Evolutionary conservation across 2,113 vertebrate genomes (phyloP), one percentile per base, ranked within the genome.

Genomic region (Lanius collurio): DNA sequence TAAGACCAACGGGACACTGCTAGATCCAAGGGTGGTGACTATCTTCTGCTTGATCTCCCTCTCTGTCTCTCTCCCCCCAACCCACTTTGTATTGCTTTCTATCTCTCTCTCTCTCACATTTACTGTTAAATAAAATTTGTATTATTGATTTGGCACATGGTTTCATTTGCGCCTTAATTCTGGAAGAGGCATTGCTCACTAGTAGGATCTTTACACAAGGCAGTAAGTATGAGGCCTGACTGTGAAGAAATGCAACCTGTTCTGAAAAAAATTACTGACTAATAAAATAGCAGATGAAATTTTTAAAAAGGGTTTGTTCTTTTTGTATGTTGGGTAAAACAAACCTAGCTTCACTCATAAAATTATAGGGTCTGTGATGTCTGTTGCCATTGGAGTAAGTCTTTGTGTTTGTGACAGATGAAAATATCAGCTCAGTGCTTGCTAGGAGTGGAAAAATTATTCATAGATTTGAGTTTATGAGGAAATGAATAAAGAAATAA

Each of bases 1-100:
- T 33, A 37, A 37, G 26, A 44, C 14, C 44, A 52, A 4, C 18
- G 44, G 41, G 9, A 50, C 9, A 35, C 2, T 1, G 0, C 22
- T 44, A 53, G 5, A 52, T 21, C 27, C 33, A 44, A 52, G 17
- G 9, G 7, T 52, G 21, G 44, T 68, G 21, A 76, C 17, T 33
- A 18, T 68, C 31, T 67, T 42, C 53, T 68, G 4, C 26, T 44
- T 76, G 13, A 57, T 3, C 4, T 35, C 24, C 30, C 8, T 47
- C 13, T 69, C 19, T 69, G 1, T 53, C 11, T 55, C 49, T 28
- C 42, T 41, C 8, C 5, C 27, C 8, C 13, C 8, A 24, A 21
- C 3, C 14, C 7, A 9, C 46, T 44, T 86, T 37, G 18, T 28
- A 33, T 33, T 52, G 68, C 17, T 59, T 52, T 69, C 22, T 39